Base-by-base conservation (phyloP, 2,113 vertebrate genomes). In the Speoplatyrhinus poulsoni region DNA sequence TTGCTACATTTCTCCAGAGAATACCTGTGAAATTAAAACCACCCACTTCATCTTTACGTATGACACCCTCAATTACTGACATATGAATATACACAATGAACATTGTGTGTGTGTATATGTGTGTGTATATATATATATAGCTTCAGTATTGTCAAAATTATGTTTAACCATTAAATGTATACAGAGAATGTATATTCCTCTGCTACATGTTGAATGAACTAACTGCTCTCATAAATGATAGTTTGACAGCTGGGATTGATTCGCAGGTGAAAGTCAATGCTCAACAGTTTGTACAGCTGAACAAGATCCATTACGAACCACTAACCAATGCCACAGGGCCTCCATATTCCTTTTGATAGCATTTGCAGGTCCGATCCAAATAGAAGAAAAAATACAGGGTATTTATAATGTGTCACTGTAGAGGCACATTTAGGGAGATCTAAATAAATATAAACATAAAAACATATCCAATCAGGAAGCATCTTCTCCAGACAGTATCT, bases 211-310 rank as follows among this genome's bases (percentile, higher is more conserved):
- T 46, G 10, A 10, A 46, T 15, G 55, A 16, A 58, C 46, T 46
- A 32, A 53, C 47, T 65, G 56, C 17, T 60, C 32, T 73, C 65
- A 70, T 17, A 13, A 15, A 60, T 15, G 3, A 41, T 13, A 71
- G 73, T 70, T 53, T 54, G 83, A 75, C 85, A 78, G 61, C 41
- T 77, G 72, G 60, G 60, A 65, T 75, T 83, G 82, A 85, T 85
- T 78, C 87, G 70, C 84, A 79, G 81, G 72, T 80, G 50, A 87
- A 74, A 7, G 62, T 76, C 71, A 74, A 73, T 79, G 83, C 73
- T 82, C 77, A 74, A 74, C 79, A 82, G 81, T 88, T 85, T 82
- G 70, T 68, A 82, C 79, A 84, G 69, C 72, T 56, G 60, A 74
- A 80, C 71, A 16, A 71, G 72, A 70, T 15, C 73, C 62, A 73